Evolutionary conservation across 1,140 invertebrate species (phyloP), one percentile per base, ranked within the genome.

Genomic region (Schlechtendalia chinensis): DNA sequence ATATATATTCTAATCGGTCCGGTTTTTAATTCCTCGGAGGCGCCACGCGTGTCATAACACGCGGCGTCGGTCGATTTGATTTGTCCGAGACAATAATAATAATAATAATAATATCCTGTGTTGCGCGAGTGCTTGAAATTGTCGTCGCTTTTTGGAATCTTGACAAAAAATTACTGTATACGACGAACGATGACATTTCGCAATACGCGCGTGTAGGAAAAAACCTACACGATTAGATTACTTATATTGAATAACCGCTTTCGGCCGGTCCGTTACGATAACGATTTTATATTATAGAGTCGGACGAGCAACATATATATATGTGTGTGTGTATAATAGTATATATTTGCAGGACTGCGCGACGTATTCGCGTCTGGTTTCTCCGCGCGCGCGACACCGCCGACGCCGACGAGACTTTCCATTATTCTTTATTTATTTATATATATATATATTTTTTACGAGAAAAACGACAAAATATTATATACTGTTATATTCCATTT

Each of bases 381-480:
- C 61, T 65, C 61, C 27, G 58, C 24, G n/a, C n/a, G n/a, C n/a
- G n/a, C 12, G 19, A 10, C 32, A 12, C 10, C 32, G 58, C 24
- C 12, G 19, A 10, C 32, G n/a, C 10, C 32, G 11, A 2, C 12
- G 65, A 22, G 65, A 69, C 72, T 75, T 75, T 75, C 72, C 72
- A 75, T 75, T 75, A 75, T 75, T 75, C 47, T 54, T 69, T 5
- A 0, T 47, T n/a, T n/a, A n/a, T n/a, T n/a, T n/a, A n/a, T n/a
- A n/a, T n/a, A n/a, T n/a, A n/a, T n/a, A n/a, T n/a, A 47, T 69
- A 22, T 45, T 45, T 75, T 75, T 56, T 58, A 75, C 53, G 29
- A 75, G 53, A 12, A 75, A 75, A 72, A 69, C 50, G 29, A 58
- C 72, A 58, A 75, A 75, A 75, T 69, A 47, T 19, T 32, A 39